Evolutionary conservation across 2,888 invertebrate species (phyloP).

Genomic region (Alentia gelatinosa): DNA sequence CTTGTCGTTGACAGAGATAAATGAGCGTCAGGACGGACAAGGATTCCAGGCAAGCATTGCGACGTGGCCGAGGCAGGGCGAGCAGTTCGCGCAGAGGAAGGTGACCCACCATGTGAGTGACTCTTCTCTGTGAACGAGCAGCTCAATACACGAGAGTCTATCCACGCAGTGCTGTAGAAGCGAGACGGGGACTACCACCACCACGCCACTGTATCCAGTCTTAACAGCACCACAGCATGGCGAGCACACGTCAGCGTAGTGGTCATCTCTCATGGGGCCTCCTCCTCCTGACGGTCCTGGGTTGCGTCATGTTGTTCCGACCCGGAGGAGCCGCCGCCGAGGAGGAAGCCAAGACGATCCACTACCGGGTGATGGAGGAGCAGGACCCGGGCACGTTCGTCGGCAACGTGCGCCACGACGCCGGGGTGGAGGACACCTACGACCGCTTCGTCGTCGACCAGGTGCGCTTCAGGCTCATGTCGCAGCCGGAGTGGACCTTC

Average conservation of each 20-base stretch:
- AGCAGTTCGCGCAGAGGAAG: not conserved
- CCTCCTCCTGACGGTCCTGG: not conserved
- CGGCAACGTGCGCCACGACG: slow-evolving; percentile 63
- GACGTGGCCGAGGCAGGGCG: not conserved
- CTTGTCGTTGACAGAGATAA: slow-evolving; percentile 15
- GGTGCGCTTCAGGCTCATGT: slow-evolving; percentile 61
- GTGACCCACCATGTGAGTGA: not conserved
- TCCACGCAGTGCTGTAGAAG: too few relatives aligned
- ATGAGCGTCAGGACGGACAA: not conserved
- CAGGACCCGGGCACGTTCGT: slow-evolving; percentile 59
- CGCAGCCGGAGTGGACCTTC: slow-evolving; percentile 57
- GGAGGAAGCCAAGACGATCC: slow-evolving; percentile 33
- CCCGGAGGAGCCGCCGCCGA: not conserved
- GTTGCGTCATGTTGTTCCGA: not conserved
- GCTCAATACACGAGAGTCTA: not conserved
- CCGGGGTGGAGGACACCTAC: slow-evolving; percentile 58
- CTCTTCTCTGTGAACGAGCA: not conserved
- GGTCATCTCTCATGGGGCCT: not conserved
- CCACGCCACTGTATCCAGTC: too few relatives aligned
- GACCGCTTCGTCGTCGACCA: slow-evolving; percentile 37
- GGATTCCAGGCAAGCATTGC: not conserved
- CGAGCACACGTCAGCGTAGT: not conserved
- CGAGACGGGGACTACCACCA: too few relatives aligned
- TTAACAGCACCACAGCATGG: too few relatives aligned
- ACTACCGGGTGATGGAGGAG: slow-evolving; percentile 60